Base-by-base conservation (phyloP, 2,797 vertebrate species). In the Gymnoscopelus microlampas region DNA sequence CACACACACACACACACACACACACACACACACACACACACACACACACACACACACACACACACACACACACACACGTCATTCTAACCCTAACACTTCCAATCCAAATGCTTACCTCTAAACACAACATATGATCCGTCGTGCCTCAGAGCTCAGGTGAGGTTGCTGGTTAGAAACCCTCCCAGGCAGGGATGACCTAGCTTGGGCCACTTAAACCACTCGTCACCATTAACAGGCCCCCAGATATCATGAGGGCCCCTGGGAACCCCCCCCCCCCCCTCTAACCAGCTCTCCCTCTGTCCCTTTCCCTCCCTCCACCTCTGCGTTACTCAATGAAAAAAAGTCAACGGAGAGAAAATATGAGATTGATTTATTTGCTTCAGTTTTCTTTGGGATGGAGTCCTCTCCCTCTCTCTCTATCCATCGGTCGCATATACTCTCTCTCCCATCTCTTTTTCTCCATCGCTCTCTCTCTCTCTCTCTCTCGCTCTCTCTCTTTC, bases 291-390 rank as follows among this genome's bases (percentile, higher is more conserved):
- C 68, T 44, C 85, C 84, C 19, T 47, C 67, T 15, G 24, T 77
- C 74, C 80, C 67, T 76, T 72, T 79, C 68, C 35, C 73, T 82
- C 81, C 77, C 80, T 85, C 79, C 83, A 86, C 77, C 81, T 92
- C 89, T 91, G 92, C 94, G 91, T 89, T 92, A 87, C 89, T 92
- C 90, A 92, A 95, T 91, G 85, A 89, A 91, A 91, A 39, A 91
- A 91, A 92, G 88, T 89, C 86, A 90, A 87, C 77, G 65, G 81
- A 86, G 81, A 88, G 87, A 93, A 93, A 95, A 94, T 94, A 91
- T 90, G 88, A 92, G 91, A 94, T 93, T 94, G 93, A 94, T 93
- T 94, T 93, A 94, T 96, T 94, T 95, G 92, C 94, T 94, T 91
- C 89, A 88, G 84, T 92, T 90, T 94, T 96, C 94, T 93, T 94